A percentile compares a stretch with the other conserved stretches of the same genome.
phyloP scores from a whole-genome alignment of 2,888 invertebrate species.

The Diarsia dahlii region DNA sequence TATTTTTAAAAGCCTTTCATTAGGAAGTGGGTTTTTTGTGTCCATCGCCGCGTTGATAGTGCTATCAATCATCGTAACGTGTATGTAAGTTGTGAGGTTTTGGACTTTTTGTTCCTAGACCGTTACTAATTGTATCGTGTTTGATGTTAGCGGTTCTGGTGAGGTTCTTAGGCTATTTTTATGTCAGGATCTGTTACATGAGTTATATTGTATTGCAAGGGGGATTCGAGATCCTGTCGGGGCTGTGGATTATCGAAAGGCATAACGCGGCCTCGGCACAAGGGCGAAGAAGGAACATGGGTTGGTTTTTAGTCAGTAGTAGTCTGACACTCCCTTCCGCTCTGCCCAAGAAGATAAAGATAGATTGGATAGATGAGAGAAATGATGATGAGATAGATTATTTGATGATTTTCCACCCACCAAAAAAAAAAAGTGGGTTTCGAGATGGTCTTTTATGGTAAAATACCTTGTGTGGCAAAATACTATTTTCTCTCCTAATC shows the following conservation, averaged over 20 bases:
- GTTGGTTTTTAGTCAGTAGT: no score
- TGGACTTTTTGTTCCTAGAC: constrained; percentile 73
- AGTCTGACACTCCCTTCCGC: no score
- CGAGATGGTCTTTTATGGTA: neutral
- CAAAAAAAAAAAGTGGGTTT: no score
- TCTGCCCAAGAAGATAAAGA: no score
- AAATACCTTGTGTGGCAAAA: neutral
- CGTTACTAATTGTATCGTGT: constrained; percentile 77
- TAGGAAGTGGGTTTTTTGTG: constrained; percentile 84
- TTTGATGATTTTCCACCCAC: no score
- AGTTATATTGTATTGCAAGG: neutral
- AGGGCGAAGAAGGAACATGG: no score
- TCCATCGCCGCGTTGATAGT: constrained; percentile 72
- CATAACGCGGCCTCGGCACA: no score
- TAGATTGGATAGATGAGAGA: no score
- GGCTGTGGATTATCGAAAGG: no score
- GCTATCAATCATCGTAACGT: constrained; percentile 85
- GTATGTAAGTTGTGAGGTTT: constrained; percentile 62
- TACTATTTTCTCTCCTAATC: neutral
- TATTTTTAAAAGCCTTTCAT: constrained; percentile 85
- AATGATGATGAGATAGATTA: no score
- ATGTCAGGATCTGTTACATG: constrained; percentile 33
- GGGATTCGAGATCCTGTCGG: no score
- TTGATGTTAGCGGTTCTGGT: constrained; percentile 53
- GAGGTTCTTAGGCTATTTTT: constrained; percentile 51